Percentiles rank a stretch among this genome's conserved stretches.
Conservation (phyloP, 2,113 vertebrate species). For the Zapornia atra region DNA sequence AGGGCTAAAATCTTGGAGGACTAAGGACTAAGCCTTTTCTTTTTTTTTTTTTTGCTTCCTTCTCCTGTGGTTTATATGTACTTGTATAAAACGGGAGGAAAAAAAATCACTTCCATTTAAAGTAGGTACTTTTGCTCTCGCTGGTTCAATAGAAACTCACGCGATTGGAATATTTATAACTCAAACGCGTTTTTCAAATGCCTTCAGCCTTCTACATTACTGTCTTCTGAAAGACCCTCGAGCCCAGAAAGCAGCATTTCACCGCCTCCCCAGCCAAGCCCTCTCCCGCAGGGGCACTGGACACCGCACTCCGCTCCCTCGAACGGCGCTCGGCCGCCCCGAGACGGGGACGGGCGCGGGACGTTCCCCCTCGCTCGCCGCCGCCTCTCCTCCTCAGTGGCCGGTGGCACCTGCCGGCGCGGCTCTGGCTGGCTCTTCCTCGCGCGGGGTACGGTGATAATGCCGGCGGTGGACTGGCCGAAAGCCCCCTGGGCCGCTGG, state of each 20-base stretch:
- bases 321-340: too few relatives aligned
- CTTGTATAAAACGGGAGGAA: not conserved
- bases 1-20: not conserved
- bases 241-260: not conserved
- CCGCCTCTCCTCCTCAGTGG: not conserved
- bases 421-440: not conserved
- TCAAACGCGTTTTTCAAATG: not conserved
- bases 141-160: not conserved
- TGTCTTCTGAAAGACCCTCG: fast-evolving
- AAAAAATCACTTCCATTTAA: not conserved
- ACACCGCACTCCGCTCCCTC: fast-evolving
- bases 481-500: not conserved
- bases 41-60: not conserved
- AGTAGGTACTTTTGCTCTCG: not conserved
- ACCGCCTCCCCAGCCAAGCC: fast-evolving
- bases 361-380: too few relatives aligned
- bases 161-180: too few relatives aligned
- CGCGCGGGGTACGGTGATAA: fast-evolving
- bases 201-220: too few relatives aligned
- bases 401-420: not conserved
- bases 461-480: not conserved
- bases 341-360: too few relatives aligned
- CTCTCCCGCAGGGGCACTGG: fast-evolving
- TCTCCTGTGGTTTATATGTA: not conserved
- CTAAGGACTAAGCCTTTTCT: too few relatives aligned